phyloP scores from a whole-genome alignment of 2,113 vertebrate species.

The Varanus salvator region DNA sequence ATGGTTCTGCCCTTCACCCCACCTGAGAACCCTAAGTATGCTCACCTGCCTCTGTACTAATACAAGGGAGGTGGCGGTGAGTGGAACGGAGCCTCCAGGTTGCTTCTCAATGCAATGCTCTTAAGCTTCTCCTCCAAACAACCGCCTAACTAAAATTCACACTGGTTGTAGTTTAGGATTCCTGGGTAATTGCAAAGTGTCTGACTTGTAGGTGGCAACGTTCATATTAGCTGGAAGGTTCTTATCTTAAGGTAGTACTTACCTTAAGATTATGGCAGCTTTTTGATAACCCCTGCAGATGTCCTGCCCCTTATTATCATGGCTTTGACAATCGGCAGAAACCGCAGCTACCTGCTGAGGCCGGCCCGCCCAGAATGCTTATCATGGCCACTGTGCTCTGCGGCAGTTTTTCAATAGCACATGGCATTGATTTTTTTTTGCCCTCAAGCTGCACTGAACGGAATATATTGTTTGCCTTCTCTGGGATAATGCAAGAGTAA shows the following conservation, averaged over 20 bases:
- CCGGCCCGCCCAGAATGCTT: constrained; percentile 46
- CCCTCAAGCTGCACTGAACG: constrained; percentile 49
- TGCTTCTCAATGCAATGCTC: neutral
- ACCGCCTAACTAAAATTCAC: neutral
- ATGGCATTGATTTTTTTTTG: constrained; percentile 67
- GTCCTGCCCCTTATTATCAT: constrained; percentile 48
- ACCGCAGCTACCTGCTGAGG: neutral
- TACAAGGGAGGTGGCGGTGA: neutral
- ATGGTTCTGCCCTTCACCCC: no score
- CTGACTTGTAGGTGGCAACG: neutral
- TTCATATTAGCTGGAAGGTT: neutral
- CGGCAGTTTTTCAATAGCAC: constrained; percentile 67
- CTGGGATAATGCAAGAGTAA: constrained; percentile 69
- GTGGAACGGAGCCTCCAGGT: neutral
- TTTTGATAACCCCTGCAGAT: constrained; percentile 58
- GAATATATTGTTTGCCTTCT: constrained; percentile 68
- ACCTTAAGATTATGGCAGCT: constrained; percentile 41
- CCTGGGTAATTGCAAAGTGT: neutral
- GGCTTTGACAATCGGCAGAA: constrained; percentile 29
- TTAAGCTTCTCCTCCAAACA: neutral
- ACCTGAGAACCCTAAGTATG: no score
- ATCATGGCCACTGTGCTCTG: constrained; percentile 65
- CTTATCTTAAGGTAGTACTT: constrained; percentile 10
- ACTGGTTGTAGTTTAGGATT: neutral
- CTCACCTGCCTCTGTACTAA: neutral